These are phyloP conservation scores for Meles meles DNA, from an alignment of 2,113 vertebrate species.

Conservation along the genomic window DNA sequence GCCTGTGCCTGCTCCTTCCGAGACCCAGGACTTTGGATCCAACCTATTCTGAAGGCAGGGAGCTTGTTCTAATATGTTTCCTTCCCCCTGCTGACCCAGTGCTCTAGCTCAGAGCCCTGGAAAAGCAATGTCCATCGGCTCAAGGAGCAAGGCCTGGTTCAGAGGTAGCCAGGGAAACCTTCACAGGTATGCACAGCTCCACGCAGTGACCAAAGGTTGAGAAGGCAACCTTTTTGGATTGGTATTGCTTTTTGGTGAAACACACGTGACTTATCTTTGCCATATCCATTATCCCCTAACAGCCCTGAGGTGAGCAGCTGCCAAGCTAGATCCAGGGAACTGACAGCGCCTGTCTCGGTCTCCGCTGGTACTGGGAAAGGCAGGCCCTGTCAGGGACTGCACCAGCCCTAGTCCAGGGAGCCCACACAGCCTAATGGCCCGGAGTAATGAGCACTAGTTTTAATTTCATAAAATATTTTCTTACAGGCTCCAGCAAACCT, in stretches of 20 bases:
- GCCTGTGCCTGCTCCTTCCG: neutral
- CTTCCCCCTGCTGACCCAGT: neutral
- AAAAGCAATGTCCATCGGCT: neutral
- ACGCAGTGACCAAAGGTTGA: neutral
- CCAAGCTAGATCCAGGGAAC: neutral
- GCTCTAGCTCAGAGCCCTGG: neutral
- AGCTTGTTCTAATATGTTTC: neutral
- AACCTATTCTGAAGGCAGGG: neutral
- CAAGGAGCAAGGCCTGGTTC: neutral
- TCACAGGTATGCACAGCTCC: neutral
- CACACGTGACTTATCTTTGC: neutral
- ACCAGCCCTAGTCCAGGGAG: neutral
- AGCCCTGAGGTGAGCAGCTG: neutral
- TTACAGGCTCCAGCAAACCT: constrained; percentile 93
- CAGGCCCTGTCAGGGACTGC: neutral
- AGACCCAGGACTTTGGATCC: neutral
- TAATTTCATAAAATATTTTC: constrained; percentile 74
- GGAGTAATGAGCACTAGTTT: constrained; percentile 47
- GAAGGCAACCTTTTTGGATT: neutral
- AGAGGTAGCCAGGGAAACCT: neutral
- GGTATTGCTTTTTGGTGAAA: neutral
- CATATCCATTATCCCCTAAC: neutral
- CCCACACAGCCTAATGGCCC: neutral
- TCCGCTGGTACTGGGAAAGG: neutral
- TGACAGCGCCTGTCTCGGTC: neutral